Conservation (phyloP, 2,888 invertebrate genomes). For the Athalia cordata region DNA sequence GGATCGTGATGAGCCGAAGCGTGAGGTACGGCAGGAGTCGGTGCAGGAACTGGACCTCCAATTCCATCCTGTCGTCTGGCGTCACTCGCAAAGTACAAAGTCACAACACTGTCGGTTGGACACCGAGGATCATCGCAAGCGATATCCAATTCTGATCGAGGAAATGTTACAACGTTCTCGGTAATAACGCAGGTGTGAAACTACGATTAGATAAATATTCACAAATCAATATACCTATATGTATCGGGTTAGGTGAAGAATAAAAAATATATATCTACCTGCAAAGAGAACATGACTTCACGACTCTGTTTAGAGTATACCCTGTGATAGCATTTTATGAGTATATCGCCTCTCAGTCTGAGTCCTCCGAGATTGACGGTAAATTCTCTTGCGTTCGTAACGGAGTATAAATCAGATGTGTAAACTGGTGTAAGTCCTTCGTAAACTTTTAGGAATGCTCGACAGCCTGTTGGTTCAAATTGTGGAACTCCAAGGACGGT, state of each 20-base stretch:
- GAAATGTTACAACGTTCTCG: conserved; percentile 89
- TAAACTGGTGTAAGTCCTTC: conserved; percentile 93
- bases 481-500: conserved; percentile 90
- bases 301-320: conserved; percentile 71
- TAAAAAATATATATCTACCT: conserved; percentile 58
- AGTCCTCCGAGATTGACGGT: conserved; percentile 83
- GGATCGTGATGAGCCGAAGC: conserved; percentile 82
- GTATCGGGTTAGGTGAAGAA: background rate
- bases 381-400: conserved; percentile 79
- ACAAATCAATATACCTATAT: background rate
- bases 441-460: conserved; percentile 90
- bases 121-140: conserved; percentile 88
- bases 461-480: conserved; percentile 80
- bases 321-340: conserved; percentile 93
- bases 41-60: conserved; percentile 79
- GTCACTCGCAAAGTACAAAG: conserved; percentile 85
- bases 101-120: conserved; percentile 89
- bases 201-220: conserved; percentile 74
- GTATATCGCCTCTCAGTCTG: conserved; percentile 89
- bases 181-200: conserved; percentile 96
- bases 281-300: conserved; percentile 71
- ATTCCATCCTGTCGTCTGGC: conserved; percentile 74
- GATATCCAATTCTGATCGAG: conserved; percentile 90
- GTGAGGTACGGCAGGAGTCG: conserved; percentile 83
- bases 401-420: conserved; percentile 80